A percentile compares a stretch with the other conserved stretches of the same genome.
Evolutionary conservation across 1,140 invertebrate species (phyloP).

Genomic region (Drosophila burlai): DNA sequence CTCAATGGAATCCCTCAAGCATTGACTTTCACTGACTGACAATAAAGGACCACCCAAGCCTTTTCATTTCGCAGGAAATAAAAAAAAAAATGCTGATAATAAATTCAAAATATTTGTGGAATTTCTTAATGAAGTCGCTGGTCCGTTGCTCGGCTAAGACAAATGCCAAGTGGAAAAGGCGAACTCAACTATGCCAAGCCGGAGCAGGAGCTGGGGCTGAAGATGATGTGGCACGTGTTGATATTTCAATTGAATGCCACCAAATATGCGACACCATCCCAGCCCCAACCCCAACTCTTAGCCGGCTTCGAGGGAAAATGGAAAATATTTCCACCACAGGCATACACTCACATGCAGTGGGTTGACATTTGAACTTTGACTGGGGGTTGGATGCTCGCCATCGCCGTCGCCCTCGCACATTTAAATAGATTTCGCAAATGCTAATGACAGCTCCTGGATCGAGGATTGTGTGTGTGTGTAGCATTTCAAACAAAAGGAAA

Average conservation of each 20-base stretch:
- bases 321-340: constrained; percentile 49
- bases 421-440: constrained; percentile 67
- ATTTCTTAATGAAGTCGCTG: constrained; percentile 76
- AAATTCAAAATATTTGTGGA: constrained; percentile 71
- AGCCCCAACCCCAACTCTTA: constrained; percentile 2
- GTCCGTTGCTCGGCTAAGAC: constrained; percentile 55
- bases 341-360: constrained; percentile 38
- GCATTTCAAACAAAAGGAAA: constrained; percentile 76
- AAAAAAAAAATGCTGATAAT: constrained; percentile 51
- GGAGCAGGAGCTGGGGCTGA: constrained; percentile 18
- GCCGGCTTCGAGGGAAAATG: constrained; percentile 19
- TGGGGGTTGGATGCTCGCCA: not conserved
- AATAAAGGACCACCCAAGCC: constrained; percentile 3
- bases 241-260: constrained; percentile 80
- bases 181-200: constrained; percentile 49
- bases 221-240: constrained; percentile 71
- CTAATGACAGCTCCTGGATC: constrained; percentile 66
- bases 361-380: constrained; percentile 76
- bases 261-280: constrained; percentile 63
- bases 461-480: constrained; percentile 26
- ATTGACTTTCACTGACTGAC: constrained; percentile 43
- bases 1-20: not conserved
- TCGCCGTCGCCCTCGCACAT: constrained; percentile 4
- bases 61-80: constrained; percentile 43
- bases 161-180: constrained; percentile 56